Base-by-base conservation (phyloP, 2,797 vertebrate genomes). In the Scleropages formosus region DNA sequence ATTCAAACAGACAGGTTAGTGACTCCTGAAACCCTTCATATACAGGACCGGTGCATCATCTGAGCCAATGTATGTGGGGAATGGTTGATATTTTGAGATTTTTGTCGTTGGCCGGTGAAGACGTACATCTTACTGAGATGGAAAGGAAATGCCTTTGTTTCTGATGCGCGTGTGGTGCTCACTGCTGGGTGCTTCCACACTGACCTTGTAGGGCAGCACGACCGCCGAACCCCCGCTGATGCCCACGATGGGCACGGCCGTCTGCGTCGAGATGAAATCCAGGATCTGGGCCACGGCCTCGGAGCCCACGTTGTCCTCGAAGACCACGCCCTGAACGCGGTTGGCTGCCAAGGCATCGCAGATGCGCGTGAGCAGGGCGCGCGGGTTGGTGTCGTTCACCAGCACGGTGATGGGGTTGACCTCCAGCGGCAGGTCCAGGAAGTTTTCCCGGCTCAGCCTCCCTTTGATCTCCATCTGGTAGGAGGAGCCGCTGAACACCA, bases 241-340 rank as follows among this genome's bases (percentile, higher is more conserved):
- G 78, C 97, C 97, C 85, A 99, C 93, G 39, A 99, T 93, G 0
- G 97, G 97, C 78, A 96, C 93, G 0, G 94, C 93, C 0, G 96
- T 96, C 89, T 98, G 96, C 6, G 94, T 95, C 66, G 96, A 97
- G 84, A 98, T 88, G 85, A 99, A 99, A 89, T 99, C 97, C 75
- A 99, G 87, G 82, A 99, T 98, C 89, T 98, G 96, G 0, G 96
- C 96, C 86, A 98, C 96, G 0, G 96, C 96, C 87, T 99, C 96
- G 0, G 96, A 96, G 77, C 94, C 96, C 0, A 97, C 91, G 72
- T 95, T 97, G 88, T 99, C 97, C 84, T 99, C 96, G 0, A 99
- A 99, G 82, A 99, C 87, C 47, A 99, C 91, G 68, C 95, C 95
- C 13, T 98, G 97, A 83, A 98, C 91, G 0, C 91, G 94, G 83